These are phyloP conservation scores for Lanius ludovicianus DNA, from an alignment of 2,113 vertebrate genomes.

Conservation along the genomic window DNA sequence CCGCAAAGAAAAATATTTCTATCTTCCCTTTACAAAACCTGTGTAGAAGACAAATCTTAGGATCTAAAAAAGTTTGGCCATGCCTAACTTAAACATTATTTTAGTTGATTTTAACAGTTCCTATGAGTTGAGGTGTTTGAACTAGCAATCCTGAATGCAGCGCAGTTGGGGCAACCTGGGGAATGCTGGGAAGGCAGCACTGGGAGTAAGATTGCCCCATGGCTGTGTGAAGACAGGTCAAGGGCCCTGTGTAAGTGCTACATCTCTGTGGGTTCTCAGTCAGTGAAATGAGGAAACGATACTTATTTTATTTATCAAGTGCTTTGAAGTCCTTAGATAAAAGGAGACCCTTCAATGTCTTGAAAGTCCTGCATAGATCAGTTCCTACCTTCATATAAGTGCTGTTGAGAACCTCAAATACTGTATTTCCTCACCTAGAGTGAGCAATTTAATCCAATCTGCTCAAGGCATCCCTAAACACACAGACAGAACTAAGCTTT, in stretches of 20 bases:
- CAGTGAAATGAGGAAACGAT: background rate
- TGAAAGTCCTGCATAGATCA: background rate
- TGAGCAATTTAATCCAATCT: background rate
- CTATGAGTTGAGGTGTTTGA: background rate
- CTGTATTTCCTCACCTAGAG: background rate
- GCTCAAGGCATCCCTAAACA: background rate
- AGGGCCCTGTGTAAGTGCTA: slow-evolving; percentile 5
- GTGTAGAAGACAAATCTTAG: background rate
- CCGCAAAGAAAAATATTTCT: background rate
- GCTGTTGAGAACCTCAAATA: background rate
- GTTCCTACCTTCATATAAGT: background rate
- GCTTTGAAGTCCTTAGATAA: slow-evolving; percentile 11
- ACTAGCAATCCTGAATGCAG: background rate
- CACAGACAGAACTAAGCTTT: background rate
- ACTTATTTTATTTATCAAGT: slow-evolving; percentile 9
- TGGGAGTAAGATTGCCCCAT: background rate
- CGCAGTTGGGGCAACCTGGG: background rate
- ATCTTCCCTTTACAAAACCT: background rate
- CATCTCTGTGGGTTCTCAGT: background rate
- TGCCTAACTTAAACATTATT: background rate
- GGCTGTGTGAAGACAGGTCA: background rate
- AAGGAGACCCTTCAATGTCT: background rate
- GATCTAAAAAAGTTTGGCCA: background rate
- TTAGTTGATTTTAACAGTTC: background rate
- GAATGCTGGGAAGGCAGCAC: background rate